Evolutionary conservation across 2,113 vertebrate genomes (phyloP).

Genomic region (Sterrhoptilus dennistouni): DNA sequence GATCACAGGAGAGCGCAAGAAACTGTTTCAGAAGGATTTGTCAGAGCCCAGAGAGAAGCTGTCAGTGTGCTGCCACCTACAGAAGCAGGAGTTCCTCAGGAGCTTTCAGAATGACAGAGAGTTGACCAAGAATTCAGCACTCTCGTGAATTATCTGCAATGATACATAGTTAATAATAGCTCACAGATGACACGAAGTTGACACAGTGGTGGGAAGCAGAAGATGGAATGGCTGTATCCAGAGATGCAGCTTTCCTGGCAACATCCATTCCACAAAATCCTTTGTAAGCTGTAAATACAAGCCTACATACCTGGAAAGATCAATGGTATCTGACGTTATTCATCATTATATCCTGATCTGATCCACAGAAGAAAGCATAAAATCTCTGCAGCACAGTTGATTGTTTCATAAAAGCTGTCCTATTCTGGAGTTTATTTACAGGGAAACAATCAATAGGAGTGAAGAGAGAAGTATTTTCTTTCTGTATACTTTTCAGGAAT

Average conservation of each 20-base stretch:
- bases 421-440: neutral
- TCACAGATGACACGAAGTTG: neutral
- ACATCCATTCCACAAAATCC: neutral
- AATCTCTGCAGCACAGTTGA: neutral
- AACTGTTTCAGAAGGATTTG: neutral
- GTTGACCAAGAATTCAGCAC: neutral
- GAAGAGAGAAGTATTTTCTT: neutral
- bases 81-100: neutral
- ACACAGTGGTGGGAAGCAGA: neutral
- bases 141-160: neutral
- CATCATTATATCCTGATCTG: neutral
- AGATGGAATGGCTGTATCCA: neutral
- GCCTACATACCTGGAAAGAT: neutral
- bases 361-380: neutral
- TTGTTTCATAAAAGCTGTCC: neutral
- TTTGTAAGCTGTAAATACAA: neutral
- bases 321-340: neutral
- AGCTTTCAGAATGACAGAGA: neutral
- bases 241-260: neutral
- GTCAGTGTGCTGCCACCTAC: neutral
- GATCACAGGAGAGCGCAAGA: rapidly evolving
- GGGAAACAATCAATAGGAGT: neutral
- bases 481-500: neutral
- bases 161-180: neutral
- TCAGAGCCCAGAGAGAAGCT: neutral